phyloP scores from a whole-genome alignment of 2,797 vertebrate species.

The Acanthurus tractus region DNA sequence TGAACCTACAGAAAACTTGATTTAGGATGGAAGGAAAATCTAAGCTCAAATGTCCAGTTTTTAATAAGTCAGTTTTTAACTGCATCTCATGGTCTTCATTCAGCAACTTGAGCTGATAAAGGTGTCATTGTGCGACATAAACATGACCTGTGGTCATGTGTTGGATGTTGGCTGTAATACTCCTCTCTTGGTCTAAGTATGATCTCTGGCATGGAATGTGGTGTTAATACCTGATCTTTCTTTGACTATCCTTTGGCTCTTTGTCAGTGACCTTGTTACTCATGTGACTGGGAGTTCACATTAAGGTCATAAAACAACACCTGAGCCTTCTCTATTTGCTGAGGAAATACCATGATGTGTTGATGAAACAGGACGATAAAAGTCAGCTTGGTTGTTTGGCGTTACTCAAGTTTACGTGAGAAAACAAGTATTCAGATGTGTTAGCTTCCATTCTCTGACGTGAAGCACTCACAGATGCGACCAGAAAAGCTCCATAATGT shows the following conservation, averaged over 20 bases:
- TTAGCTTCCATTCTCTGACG: too few species aligned
- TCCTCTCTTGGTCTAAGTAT: neutral
- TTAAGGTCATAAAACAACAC: slow-evolving; percentile 4
- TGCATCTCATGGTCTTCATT: neutral
- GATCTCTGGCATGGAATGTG: neutral
- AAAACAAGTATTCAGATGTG: too few species aligned
- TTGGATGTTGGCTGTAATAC: neutral
- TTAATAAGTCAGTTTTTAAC: slow-evolving; percentile 1
- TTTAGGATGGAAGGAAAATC: neutral
- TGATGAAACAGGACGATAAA: neutral
- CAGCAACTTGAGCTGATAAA: slow-evolving; percentile 8
- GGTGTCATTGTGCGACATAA: neutral
- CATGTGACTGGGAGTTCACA: slow-evolving; percentile 1
- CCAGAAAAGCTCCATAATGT: neutral
- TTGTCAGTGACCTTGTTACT: neutral
- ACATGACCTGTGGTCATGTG: neutral
- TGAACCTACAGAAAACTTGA: neutral
- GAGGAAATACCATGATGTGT: neutral
- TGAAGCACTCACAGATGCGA: neutral
- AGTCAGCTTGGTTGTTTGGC: neutral
- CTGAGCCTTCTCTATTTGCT: neutral
- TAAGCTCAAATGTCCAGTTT: neutral
- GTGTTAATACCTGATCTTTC: neutral
- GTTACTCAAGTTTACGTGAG: too few species aligned
- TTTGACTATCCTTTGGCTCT: neutral